Conservation (phyloP, 2,113 vertebrate genomes). For the Dendropsophus ebraccatus region DNA sequence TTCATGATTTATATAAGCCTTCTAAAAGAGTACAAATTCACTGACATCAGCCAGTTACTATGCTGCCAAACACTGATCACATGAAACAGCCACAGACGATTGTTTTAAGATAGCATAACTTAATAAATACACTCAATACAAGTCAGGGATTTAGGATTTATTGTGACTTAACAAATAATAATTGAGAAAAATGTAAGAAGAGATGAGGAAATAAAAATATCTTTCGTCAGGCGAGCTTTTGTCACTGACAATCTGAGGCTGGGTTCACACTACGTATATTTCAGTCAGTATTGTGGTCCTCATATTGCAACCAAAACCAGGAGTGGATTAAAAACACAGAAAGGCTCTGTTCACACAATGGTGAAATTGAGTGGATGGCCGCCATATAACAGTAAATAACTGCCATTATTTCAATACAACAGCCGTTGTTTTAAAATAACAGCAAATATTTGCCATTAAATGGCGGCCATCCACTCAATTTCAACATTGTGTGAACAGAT, state of each 20-base stretch:
- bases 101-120: not conserved
- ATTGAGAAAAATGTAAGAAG: not conserved
- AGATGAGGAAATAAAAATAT: not conserved
- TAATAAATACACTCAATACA: not conserved
- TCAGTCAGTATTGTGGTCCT: no score
- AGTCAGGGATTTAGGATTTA: not conserved
- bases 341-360: no score
- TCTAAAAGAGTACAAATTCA: not conserved
- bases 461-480: no score
- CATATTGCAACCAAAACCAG: no score
- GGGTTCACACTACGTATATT: no score
- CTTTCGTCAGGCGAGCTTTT: not conserved
- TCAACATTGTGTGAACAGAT: no score
- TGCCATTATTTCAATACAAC: no score
- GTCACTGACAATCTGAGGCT: not conserved
- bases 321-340: no score
- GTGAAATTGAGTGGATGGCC: no score
- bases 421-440: no score
- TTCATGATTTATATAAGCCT: not conserved
- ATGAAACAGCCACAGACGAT: not conserved
- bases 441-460: no score
- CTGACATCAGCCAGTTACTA: not conserved
- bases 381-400: no score
- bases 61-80: slow-evolving; percentile 1
- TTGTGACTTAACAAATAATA: not conserved